These are phyloP conservation scores for Hyppa rectilinea DNA, from an alignment of 2,888 invertebrate species.

Conservation along the genomic window DNA sequence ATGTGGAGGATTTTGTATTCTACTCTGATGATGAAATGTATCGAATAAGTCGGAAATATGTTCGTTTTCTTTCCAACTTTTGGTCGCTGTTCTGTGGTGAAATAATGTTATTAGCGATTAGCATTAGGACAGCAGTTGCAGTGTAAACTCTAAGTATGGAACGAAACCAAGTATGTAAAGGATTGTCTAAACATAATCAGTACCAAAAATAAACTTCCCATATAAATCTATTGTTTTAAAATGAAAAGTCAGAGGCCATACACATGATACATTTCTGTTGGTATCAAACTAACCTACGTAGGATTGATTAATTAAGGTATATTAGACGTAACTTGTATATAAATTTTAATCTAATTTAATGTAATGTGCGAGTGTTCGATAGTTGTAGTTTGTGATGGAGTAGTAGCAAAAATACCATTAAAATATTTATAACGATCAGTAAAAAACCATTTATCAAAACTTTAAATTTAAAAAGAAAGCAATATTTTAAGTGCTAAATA, in stretches of 20 bases:
- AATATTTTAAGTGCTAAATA: slow-evolving; percentile 24
- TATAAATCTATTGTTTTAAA: slow-evolving; percentile 63
- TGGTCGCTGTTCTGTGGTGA: slow-evolving; percentile 81
- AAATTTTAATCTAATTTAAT: slow-evolving; percentile 88
- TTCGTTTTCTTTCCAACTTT: slow-evolving; percentile 70
- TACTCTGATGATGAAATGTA: slow-evolving; percentile 49
- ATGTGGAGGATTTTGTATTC: slow-evolving; percentile 60
- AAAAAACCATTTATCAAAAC: slow-evolving; percentile 53
- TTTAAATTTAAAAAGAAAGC: slow-evolving; percentile 26
- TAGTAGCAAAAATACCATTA: slow-evolving; percentile 82
- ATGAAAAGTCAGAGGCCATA: slow-evolving; percentile 81
- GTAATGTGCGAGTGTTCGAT: slow-evolving; percentile 90
- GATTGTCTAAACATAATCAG: slow-evolving; percentile 71
- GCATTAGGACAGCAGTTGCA: slow-evolving; percentile 66
- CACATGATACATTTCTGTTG: slow-evolving; percentile 76
- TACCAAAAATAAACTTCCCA: slow-evolving; percentile 52
- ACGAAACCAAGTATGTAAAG: slow-evolving; percentile 57
- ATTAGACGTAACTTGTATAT: slow-evolving; percentile 89
- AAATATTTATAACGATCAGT: slow-evolving; percentile 75
- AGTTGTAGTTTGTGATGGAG: slow-evolving; percentile 88
- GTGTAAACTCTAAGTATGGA: slow-evolving; percentile 67
- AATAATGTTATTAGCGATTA: slow-evolving; percentile 67
- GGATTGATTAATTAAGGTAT: slow-evolving; percentile 82
- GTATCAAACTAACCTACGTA: slow-evolving; percentile 79
- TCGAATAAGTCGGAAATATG: slow-evolving; percentile 45